Conservation (phyloP, 2,113 vertebrate genomes). For the Cheirogaleus medius region DNA sequence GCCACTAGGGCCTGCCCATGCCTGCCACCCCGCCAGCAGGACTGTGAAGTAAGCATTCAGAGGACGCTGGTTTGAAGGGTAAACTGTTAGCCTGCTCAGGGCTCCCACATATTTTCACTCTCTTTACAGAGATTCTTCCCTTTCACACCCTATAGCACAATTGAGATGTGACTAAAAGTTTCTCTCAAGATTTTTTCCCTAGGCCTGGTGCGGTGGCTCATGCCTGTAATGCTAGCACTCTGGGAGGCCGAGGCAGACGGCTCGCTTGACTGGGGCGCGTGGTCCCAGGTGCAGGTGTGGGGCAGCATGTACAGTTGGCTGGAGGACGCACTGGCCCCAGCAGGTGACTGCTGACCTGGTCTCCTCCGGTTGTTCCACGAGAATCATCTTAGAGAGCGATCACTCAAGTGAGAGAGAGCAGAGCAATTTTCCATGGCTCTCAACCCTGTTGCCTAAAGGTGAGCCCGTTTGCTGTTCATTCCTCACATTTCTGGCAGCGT, state of each 20-base stretch:
- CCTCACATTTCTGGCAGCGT: neutral
- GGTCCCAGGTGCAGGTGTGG: neutral
- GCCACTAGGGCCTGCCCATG: rapidly evolving
- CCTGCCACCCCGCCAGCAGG: rapidly evolving
- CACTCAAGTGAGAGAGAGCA: neutral
- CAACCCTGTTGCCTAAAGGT: neutral
- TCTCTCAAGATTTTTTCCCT: neutral
- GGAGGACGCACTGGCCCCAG: too few relatives aligned
- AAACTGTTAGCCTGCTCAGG: neutral
- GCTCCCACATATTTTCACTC: too few relatives aligned
- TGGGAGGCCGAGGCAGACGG: too few relatives aligned
- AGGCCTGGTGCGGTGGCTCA: too few relatives aligned
- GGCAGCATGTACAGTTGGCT: neutral
- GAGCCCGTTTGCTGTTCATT: too few relatives aligned
- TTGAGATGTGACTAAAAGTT: neutral
- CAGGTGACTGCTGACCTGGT: neutral
- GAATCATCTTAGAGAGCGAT: neutral
- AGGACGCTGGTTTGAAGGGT: neutral
- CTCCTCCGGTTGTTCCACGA: neutral
- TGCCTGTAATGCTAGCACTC: too few relatives aligned
- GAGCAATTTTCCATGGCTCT: neutral
- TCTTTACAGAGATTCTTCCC: neutral
- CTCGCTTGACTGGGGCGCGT: neutral
- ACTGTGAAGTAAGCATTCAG: too few relatives aligned
- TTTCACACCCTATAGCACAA: neutral